A percentile compares a stretch with the other conserved stretches of the same genome.
These are phyloP conservation scores for Amorpha juglandis DNA, from an alignment of 2,888 invertebrate species.

Conservation along the genomic window DNA sequence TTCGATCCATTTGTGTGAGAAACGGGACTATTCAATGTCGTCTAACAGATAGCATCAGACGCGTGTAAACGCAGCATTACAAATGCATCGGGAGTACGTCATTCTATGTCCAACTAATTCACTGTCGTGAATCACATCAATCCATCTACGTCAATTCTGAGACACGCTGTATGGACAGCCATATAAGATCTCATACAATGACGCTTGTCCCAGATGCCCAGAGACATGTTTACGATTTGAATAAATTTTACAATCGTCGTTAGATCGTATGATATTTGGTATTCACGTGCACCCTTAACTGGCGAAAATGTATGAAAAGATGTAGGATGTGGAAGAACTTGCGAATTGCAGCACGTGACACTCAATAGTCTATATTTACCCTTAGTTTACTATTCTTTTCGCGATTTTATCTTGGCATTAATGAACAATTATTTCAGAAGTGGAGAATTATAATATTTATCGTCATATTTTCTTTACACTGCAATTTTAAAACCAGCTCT, in stretches of 20 bases:
- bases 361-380: too few species aligned
- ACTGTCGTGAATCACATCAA: conserved; percentile 12
- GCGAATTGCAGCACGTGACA: too few species aligned
- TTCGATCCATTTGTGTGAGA: conserved; percentile 4
- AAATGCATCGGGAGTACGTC: conserved; percentile 5
- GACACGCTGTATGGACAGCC: background rate
- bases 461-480: too few species aligned
- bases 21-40: conserved; percentile 5
- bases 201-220: conserved; percentile 14
- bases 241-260: conserved; percentile 5
- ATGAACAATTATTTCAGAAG: too few species aligned
- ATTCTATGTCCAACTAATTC: conserved; percentile 2
- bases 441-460: too few species aligned
- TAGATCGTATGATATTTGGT: background rate
- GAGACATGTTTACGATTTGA: background rate
- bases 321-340: too few species aligned
- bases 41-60: background rate
- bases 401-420: too few species aligned
- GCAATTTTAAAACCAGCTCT: too few species aligned
- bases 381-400: too few species aligned
- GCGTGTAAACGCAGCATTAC: background rate
- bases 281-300: background rate
- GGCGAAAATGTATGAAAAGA: too few species aligned
- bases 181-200: background rate
- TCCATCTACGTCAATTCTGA: conserved; percentile 6